Conservation (phyloP, 1,140 invertebrate species). For the Drosophila auraria region DNA sequence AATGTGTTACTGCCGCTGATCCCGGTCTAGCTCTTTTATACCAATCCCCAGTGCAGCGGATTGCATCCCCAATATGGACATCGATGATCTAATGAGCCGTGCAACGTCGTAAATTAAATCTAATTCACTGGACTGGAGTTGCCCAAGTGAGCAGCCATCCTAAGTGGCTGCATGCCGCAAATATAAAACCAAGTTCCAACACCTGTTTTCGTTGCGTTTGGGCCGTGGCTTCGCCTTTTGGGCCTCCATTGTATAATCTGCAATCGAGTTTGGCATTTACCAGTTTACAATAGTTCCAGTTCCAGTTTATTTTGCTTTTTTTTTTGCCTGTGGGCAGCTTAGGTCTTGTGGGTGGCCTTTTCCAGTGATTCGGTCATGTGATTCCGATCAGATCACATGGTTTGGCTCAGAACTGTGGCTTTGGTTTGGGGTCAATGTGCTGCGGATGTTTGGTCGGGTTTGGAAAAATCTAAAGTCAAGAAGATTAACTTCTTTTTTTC, state of each 20-base stretch:
- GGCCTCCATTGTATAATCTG: constrained; percentile 53
- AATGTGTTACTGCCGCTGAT: constrained; percentile 36
- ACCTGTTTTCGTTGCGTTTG: constrained; percentile 45
- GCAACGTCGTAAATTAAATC: constrained; percentile 25
- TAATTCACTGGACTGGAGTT: constrained; percentile 16
- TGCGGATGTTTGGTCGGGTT: neutral
- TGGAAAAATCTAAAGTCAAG: neutral
- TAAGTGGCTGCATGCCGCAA: constrained; percentile 7
- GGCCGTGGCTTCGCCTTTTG: constrained; percentile 43
- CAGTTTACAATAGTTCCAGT: constrained; percentile 45
- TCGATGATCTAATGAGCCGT: constrained; percentile 67
- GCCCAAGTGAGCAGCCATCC: constrained; percentile 42
- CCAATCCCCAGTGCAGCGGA: constrained; percentile 16
- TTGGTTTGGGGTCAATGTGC: constrained; percentile 33
- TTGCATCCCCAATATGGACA: constrained; percentile 41
- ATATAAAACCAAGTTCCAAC: constrained; percentile 39
- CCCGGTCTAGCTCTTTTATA: constrained; percentile 56
- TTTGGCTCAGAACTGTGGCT: constrained; percentile 20
- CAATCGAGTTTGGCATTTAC: constrained; percentile 57
- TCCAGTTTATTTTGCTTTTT: constrained; percentile 5
- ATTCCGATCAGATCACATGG: constrained; percentile 3
- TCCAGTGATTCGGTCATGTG: constrained; percentile 19
- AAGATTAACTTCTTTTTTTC: neutral
- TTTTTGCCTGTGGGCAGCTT: constrained; percentile 27
- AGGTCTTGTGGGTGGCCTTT: constrained; percentile 47